Base-by-base conservation (phyloP, 2,888 invertebrate species). In the Masnerella sp. region DNA sequence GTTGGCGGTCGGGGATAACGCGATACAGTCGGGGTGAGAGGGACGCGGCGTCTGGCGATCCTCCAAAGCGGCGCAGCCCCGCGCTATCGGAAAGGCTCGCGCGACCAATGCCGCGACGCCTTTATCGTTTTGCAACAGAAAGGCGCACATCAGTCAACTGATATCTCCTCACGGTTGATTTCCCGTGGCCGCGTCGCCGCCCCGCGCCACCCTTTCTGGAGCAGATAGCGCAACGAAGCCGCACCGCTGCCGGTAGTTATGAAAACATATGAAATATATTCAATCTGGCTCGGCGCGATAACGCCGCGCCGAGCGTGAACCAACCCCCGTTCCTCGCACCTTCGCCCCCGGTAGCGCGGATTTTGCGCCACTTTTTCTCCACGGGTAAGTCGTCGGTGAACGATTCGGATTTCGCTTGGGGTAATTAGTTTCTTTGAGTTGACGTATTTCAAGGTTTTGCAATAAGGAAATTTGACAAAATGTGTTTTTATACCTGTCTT, bases 141-240 rank as follows among this genome's bases (percentile, higher is more conserved):
- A 87, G 85, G 87, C 84, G 87, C 87, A 85, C 87, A 87, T 87
- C 87, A 87, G 87, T 87, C 87, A 87, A 85, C 83, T 84, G 85
- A 84, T 87, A 87, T 87, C 87, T 87, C 85, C 87, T 87, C 87
- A 88, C 88, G 88, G 83, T 88, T 88, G 88, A 88, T 88, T 88
- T 88, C 88, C 88, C 88, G 87, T 86, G 85, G 87, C 80, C 86
- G 84, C 84, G 79, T 81, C 79, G 80, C 68, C 67, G 47, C 36
- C 32, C 54, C 59, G 20, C 71, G 30, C 68, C 52, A 54, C 70
- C 61, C 62, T 54, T 58, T 42, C 67, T 49, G 34, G 54, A 69
- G 69, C 25, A 72, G 74, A 76, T 72, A 75, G 76, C 69, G 75
- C 76, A 49, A 72, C 74, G 77, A 78, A 79, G 76, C 78, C 78